phyloP scores from a whole-genome alignment of 2,797 vertebrate species.

The Poeciliopsis infans region DNA sequence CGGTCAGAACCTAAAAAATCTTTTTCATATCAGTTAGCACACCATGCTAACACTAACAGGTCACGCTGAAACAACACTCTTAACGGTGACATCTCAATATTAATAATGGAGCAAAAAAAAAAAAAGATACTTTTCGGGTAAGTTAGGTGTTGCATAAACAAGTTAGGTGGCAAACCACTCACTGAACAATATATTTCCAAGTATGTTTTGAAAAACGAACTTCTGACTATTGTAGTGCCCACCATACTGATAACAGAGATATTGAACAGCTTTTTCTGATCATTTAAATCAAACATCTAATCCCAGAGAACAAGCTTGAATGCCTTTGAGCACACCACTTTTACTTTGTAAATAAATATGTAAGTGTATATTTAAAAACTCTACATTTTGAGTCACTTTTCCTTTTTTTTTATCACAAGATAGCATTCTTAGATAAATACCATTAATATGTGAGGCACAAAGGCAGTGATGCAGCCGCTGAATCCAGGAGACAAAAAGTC shows the following conservation, averaged over 20 bases:
- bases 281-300: neutral
- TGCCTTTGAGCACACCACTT: neutral
- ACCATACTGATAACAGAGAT: neutral
- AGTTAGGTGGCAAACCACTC: neutral
- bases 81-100: neutral
- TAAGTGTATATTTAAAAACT: neutral
- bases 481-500: neutral
- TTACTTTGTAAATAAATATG: neutral
- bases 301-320: neutral
- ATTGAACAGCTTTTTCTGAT: neutral
- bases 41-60: neutral
- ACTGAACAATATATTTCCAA: neutral
- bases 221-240: neutral
- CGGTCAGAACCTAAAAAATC: neutral
- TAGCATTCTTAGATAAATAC: neutral
- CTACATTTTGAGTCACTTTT: neutral
- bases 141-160: neutral
- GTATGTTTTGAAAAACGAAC: neutral
- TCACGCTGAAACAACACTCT: neutral
- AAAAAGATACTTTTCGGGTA: neutral
- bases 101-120: neutral
- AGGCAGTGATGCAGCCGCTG: neutral
- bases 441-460: neutral
- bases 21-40: neutral
- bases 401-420: neutral